phyloP scores from a whole-genome alignment of 2,113 vertebrate species.

The Poecile atricapillus region DNA sequence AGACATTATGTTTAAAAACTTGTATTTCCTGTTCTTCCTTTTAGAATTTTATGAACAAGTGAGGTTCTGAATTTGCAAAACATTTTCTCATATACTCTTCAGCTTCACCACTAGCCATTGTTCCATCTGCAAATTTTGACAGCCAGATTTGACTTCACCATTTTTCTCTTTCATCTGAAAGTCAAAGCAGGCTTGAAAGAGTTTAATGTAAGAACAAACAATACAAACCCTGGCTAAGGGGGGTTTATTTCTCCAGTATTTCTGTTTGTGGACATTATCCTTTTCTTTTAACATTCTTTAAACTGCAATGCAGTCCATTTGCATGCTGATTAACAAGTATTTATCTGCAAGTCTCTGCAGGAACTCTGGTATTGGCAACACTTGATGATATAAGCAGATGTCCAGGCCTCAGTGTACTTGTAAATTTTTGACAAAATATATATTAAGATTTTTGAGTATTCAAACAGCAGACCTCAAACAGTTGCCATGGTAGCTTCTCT shows the following conservation, averaged over 20 bases:
- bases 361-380: neutral
- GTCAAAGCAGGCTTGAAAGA: neutral
- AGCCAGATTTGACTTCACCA: neutral
- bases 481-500: slow-evolving; percentile 6
- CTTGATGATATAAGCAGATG: neutral
- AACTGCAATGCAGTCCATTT: neutral
- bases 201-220: neutral
- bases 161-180: neutral
- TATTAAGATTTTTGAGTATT: neutral
- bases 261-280: neutral
- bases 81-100: neutral
- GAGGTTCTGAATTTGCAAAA: neutral
- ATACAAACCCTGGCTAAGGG: neutral
- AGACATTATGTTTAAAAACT: neutral
- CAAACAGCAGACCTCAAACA: neutral
- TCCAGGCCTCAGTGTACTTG: neutral
- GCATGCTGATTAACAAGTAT: neutral
- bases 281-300: neutral
- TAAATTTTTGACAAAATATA: slow-evolving; percentile 15
- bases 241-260: neutral
- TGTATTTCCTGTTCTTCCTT: neutral
- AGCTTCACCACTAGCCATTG: neutral
- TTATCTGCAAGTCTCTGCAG: neutral
- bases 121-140: neutral
- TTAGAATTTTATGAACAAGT: neutral